phyloP scores from a whole-genome alignment of 2,888 invertebrate genomes.

The Amphipyra tragopoginis region DNA sequence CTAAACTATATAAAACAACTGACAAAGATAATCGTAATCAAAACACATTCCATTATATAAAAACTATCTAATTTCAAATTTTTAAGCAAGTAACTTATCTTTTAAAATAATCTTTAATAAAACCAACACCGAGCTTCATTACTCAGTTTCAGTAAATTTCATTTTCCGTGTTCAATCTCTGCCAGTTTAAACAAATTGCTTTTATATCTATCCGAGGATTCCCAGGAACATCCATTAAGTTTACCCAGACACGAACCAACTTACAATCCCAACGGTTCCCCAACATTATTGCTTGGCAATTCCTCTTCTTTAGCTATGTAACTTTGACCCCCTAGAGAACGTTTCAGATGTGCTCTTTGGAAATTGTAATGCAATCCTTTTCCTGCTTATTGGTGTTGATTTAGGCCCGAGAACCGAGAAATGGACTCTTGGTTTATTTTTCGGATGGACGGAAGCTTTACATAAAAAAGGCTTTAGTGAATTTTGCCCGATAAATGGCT shows the following conservation, averaged over 20 bases:
- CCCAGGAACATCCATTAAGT: slow-evolving; percentile 20
- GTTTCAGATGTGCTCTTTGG: not conserved
- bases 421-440: not conserved
- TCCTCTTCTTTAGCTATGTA: slow-evolving; percentile 22
- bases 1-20: too few relatives aligned
- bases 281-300: slow-evolving; percentile 21
- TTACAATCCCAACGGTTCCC: slow-evolving; percentile 1
- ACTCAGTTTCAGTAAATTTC: slow-evolving; percentile 10
- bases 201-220: slow-evolving; percentile 16
- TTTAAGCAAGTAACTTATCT: too few relatives aligned
- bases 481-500: too few relatives aligned
- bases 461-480: too few relatives aligned
- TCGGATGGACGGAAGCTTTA: not conserved
- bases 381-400: slow-evolving; percentile 10
- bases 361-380: slow-evolving; percentile 2
- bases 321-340: slow-evolving; percentile 13
- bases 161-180: slow-evolving; percentile 25
- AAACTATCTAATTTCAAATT: too few relatives aligned
- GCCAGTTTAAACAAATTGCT: slow-evolving; percentile 34
- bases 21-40: too few relatives aligned
- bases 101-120: too few relatives aligned
- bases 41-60: too few relatives aligned
- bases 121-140: not conserved
- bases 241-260: slow-evolving; percentile 14
- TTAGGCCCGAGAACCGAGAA: not conserved